A percentile compares a stretch with the other conserved stretches of the same genome.
phyloP scores from a whole-genome alignment of 1,140 invertebrate genomes.

The Anastatus disparis region DNA sequence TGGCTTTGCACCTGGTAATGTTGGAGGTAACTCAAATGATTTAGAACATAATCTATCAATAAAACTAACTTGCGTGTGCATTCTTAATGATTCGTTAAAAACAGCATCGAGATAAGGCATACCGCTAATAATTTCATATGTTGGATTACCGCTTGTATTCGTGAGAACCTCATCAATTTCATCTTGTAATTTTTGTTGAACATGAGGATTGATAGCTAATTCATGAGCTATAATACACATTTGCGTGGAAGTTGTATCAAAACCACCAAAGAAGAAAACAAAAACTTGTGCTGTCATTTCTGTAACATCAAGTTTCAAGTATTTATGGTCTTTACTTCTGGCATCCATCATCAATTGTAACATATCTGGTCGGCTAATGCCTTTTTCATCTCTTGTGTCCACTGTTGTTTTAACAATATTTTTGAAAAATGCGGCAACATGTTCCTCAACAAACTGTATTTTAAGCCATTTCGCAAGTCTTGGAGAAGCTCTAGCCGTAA shows the following conservation, averaged over 20 bases:
- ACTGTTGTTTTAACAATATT: constrained; percentile 64
- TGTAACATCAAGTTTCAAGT: constrained; percentile 43
- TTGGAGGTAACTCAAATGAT: constrained; percentile 38
- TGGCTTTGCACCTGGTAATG: constrained; percentile 50
- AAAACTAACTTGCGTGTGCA: constrained; percentile 59
- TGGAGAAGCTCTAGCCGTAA: constrained; percentile 39
- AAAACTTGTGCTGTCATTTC: constrained; percentile 52
- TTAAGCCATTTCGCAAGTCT: constrained; percentile 37
- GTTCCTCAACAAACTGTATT: constrained; percentile 43
- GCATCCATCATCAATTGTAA: constrained; percentile 68
- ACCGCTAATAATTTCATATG: constrained; percentile 60
- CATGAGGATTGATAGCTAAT: constrained; percentile 70
- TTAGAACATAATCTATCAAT: constrained; percentile 63
- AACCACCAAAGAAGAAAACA: constrained; percentile 52
- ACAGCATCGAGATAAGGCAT: constrained; percentile 67
- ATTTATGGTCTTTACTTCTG: constrained; percentile 49
- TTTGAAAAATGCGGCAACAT: constrained; percentile 52
- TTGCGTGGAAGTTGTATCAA: constrained; percentile 70
- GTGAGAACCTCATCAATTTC: constrained; percentile 67
- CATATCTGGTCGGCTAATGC: constrained; percentile 67
- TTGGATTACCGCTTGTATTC: constrained; percentile 50
- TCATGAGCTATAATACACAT: constrained; percentile 67
- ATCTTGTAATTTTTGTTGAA: constrained; percentile 70
- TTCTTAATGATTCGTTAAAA: constrained; percentile 69
- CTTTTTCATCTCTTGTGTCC: constrained; percentile 62